phyloP scores from a whole-genome alignment of 2,113 vertebrate genomes.

The Cacatua alba region DNA sequence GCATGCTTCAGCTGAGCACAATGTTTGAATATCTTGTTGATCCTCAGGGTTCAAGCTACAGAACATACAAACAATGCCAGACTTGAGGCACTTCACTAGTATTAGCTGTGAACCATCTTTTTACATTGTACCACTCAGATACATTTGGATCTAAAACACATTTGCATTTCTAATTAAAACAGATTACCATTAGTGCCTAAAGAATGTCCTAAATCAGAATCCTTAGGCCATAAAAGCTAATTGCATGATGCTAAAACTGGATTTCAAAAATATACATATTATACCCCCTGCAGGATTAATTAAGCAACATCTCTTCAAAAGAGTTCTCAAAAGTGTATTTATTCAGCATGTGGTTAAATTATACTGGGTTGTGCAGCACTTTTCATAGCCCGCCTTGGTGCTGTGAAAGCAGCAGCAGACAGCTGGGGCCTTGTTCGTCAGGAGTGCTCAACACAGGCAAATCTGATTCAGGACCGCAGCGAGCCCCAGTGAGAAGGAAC shows the following conservation, averaged over 20 bases:
- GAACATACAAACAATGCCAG: conserved; percentile 39
- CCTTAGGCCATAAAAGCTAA: conserved; percentile 62
- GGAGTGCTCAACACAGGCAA: background rate
- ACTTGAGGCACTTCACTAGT: conserved; percentile 13
- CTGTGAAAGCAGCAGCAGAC: background rate
- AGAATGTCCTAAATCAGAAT: conserved; percentile 61
- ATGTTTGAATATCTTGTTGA: conserved; percentile 4
- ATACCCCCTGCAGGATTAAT: conserved; percentile 71
- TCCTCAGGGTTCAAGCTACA: conserved; percentile 40
- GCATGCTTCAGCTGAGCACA: background rate
- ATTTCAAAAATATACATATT: conserved; percentile 61
- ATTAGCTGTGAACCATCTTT: conserved; percentile 46
- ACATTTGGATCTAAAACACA: conserved; percentile 36
- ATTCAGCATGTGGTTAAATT: conserved; percentile 59
- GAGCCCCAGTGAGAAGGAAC: background rate
- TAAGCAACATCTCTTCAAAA: conserved; percentile 63
- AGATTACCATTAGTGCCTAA: conserved; percentile 48
- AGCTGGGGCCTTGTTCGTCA: background rate
- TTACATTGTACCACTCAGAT: conserved; percentile 25
- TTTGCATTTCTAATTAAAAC: conserved; percentile 68
- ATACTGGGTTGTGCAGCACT: background rate
- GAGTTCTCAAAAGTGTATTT: conserved; percentile 61
- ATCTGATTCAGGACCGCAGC: background rate
- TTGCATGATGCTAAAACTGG: conserved; percentile 60
- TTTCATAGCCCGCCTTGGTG: background rate